These are phyloP conservation scores for Tylochromis polylepis DNA, from an alignment of 2,113 vertebrate species.

Conservation along the genomic window DNA sequence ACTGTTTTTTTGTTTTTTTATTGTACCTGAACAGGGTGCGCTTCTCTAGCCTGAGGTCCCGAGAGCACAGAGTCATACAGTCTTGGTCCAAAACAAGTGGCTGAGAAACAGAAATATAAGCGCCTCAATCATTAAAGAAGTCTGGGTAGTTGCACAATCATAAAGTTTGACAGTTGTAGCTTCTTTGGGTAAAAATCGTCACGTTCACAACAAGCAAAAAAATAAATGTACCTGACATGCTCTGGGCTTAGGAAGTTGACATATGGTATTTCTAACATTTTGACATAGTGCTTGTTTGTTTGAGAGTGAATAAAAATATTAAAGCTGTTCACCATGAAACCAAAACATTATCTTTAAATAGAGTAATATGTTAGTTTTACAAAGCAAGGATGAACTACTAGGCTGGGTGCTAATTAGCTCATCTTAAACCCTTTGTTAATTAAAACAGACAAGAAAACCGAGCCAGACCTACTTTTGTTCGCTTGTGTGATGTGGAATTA, in stretches of 20 bases:
- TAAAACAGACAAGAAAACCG: not conserved
- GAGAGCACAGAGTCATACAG: constrained; percentile 90
- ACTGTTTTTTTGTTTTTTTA: not conserved
- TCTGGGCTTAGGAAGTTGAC: not conserved
- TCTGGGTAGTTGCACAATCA: not conserved
- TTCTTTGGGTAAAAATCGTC: not conserved
- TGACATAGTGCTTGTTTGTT: not conserved
- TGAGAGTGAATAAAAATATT: not conserved
- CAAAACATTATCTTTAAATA: not conserved
- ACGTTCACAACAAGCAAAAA: not conserved
- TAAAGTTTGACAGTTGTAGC: not conserved
- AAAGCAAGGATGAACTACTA: not conserved
- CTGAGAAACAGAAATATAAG: constrained; percentile 57
- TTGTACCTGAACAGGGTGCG: constrained; percentile 92
- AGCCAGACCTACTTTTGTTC: not conserved
- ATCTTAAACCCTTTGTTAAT: not conserved
- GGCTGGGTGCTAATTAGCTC: not conserved
- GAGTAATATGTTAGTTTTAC: not conserved
- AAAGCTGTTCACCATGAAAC: not conserved
- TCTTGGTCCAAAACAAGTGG: constrained; percentile 95
- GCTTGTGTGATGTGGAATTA: not conserved
- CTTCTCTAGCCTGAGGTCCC: constrained; percentile 90
- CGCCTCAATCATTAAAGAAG: not conserved
- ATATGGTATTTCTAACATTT: not conserved
- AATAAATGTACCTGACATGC: not conserved